Evolutionary conservation across 2,113 vertebrate species (phyloP), one percentile per base, ranked within the genome.

Genomic region (Eudyptes chrysolophus): DNA sequence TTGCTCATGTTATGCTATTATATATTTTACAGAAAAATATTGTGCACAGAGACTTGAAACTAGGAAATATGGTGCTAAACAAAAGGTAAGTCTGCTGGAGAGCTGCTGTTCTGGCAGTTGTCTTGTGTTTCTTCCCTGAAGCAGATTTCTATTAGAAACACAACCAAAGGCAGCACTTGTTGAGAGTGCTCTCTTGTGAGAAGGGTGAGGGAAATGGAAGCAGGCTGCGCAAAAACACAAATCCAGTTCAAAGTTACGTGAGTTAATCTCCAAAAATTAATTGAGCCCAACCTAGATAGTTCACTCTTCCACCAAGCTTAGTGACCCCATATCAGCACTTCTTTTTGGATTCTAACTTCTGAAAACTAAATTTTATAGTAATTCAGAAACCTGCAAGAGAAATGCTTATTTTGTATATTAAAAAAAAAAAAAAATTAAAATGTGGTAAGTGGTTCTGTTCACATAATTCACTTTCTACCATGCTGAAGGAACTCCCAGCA

Each of bases 31-130:
- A 99, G 99, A 99, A 99, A 98, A 99, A 99, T 95, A 99, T 99
- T 92, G 99, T 99, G 94, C 99, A 99, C 98, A 98, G 99, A 98
- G 99, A 99, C 98, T 98, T 99, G 97, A 99, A 99, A 96, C 99
- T 99, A 84, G 99, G 99, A 97, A 99, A 99, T 98, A 99, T 99
- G 99, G 99, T 99, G 99, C 99, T 99, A 93, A 99, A 99, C 97
- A 99, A 99, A 98, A 99, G 99, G 99, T 99, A 97, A 98, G 98
- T 58, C 29, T 38, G 16, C 68, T 69, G 81, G 55, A 84, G 54
- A n/a, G 62, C 49, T 66, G 52, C 82, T 83, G 7, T 60, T 66
- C 65, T 32, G 25, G 57, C 83, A 46, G 8, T 19, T 52, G 22
- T 14, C 32, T 22, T 54, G 1, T 36, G 29, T 26, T 85, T 48